These are phyloP conservation scores for Thripadectes ignobilis DNA, from an alignment of 2,797 vertebrate species.

Conservation along the genomic window DNA sequence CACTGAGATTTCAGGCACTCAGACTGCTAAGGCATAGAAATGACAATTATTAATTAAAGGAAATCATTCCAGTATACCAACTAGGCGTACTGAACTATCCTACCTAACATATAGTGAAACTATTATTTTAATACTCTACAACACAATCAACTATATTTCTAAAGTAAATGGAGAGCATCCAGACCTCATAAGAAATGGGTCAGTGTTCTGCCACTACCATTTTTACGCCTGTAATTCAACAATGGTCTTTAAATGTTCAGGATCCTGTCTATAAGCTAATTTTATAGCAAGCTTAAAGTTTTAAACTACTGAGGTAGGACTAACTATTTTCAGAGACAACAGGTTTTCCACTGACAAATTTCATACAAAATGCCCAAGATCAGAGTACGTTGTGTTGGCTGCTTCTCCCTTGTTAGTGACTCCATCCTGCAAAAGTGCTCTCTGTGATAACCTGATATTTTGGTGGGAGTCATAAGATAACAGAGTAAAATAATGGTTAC, in stretches of 20 bases:
- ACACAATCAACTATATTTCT: background rate
- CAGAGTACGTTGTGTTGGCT: background rate
- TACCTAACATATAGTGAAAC: background rate
- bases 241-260: background rate
- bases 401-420: background rate
- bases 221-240: background rate
- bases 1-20: background rate
- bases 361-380: background rate
- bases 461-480: background rate
- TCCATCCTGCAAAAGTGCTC: background rate
- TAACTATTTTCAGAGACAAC: background rate
- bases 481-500: background rate
- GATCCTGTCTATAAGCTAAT: background rate
- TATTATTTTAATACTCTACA: background rate
- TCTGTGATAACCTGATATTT: background rate
- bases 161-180: background rate
- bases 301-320: background rate
- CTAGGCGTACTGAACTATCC: background rate
- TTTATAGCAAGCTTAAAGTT: background rate
- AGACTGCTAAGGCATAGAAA: background rate
- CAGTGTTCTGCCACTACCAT: background rate
- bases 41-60: background rate
- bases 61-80: background rate
- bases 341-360: background rate
- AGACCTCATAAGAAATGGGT: background rate